These are phyloP conservation scores for Buphagus erythrorhynchus DNA, from an alignment of 2,797 vertebrate species.

Conservation along the genomic window DNA sequence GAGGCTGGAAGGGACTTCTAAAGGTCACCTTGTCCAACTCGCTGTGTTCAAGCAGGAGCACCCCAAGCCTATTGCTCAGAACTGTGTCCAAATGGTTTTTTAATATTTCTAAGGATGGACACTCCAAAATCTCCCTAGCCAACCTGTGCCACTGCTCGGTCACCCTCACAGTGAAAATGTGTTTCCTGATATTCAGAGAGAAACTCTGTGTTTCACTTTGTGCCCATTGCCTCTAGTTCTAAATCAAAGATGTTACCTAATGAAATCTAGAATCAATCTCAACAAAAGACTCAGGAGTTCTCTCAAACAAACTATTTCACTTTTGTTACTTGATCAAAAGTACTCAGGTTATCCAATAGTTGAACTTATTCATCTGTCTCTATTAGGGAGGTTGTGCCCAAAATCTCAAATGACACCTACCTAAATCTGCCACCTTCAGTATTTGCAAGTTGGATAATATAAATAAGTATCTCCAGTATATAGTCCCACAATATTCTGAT, in stretches of 20 bases:
- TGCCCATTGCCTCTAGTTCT: neutral
- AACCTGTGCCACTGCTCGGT: neutral
- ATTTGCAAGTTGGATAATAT: neutral
- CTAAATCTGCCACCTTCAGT: neutral
- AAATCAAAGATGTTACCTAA: neutral
- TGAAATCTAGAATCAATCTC: neutral
- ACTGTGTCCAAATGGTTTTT: neutral
- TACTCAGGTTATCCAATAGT: neutral
- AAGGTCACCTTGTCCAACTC: neutral
- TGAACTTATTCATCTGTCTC: neutral
- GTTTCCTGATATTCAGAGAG: neutral
- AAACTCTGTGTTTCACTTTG: neutral
- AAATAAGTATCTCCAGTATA: neutral
- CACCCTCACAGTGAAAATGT: neutral
- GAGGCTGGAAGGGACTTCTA: neutral
- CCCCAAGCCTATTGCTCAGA: rapidly evolving
- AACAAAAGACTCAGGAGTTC: neutral
- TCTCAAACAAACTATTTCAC: neutral
- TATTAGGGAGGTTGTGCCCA: neutral
- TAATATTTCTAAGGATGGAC: neutral
- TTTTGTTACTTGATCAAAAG: neutral
- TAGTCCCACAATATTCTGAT: neutral
- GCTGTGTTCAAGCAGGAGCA: neutral
- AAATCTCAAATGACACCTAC: neutral
- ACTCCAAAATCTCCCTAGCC: neutral